Percentiles rank a stretch among this genome's conserved stretches.
Conservation (phyloP, 2,113 vertebrate species). For the Megaceryle maxima region DNA sequence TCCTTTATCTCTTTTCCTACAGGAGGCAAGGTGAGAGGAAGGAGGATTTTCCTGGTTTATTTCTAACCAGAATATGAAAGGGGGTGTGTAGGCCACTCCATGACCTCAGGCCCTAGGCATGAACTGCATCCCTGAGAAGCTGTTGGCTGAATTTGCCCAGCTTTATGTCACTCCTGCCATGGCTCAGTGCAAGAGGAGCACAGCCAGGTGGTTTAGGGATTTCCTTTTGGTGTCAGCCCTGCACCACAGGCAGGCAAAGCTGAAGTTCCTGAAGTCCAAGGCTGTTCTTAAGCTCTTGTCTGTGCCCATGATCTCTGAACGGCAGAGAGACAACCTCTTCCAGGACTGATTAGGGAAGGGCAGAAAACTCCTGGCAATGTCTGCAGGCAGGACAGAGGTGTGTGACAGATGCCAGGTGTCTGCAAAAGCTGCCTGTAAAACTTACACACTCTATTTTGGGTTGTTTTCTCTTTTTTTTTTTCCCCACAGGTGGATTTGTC, state of each 20-base stretch:
- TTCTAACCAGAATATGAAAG: neutral
- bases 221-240: neutral
- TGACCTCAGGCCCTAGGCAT: neutral
- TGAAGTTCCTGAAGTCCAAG: neutral
- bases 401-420: neutral
- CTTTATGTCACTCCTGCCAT: neutral
- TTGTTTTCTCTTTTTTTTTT: neutral
- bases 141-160: neutral
- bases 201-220: neutral
- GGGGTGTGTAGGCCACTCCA: fast-evolving
- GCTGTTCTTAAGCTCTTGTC: neutral
- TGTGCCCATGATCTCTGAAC: neutral
- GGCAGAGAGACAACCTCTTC: neutral
- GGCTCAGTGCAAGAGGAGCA: neutral
- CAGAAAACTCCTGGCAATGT: neutral
- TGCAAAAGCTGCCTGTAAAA: neutral
- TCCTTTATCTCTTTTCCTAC: neutral
- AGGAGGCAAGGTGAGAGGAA: neutral
- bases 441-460: neutral
- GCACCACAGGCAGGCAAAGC: neutral
- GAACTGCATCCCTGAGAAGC: neutral
- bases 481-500: neutral
- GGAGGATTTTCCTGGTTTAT: neutral
- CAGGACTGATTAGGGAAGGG: neutral
- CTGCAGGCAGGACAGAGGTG: neutral